Base-by-base conservation (phyloP, 2,888 invertebrate species). In the Papilio elwesi region DNA sequence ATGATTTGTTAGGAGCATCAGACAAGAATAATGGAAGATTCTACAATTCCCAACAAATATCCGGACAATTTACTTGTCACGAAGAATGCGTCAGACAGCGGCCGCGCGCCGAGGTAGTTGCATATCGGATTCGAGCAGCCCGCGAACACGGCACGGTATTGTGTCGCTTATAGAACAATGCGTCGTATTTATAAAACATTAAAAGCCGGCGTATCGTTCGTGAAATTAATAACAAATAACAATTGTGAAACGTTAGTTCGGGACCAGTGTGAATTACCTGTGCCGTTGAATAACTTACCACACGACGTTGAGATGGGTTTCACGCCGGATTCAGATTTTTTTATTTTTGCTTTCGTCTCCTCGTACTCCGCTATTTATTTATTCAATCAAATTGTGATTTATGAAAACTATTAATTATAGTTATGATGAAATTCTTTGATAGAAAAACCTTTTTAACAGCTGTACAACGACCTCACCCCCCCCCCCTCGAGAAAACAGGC, bases 171-270 rank as follows among this genome's bases (percentile, higher is more conserved):
- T 88, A 88, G 92, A 93, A 93, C 93, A 93, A 93, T 93, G 92
- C 91, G 83, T 88, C 90, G 89, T 93, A 92, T 93, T 93, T 93
- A 93, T 92, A 93, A 93, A 93, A 93, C 93, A 93, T 91, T 93
- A 90, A 91, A 90, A 91, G 89, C 90, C 89, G 88, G 88, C 91
- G 91, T 93, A 93, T 92, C 93, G 93, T 89, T 92, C 92, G 89
- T 90, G 93, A 93, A 93, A 93, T 93, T 93, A 93, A 93, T 93
- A 93, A 93, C 93, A 93, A 93, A 93, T 93, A 93, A 93, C 93
- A 93, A 92, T 92, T 89, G 91, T 91, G 93, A 89, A 92, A 92
- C 92, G 90, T 90, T 91, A 90, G 90, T 91, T 91, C 90, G 90
- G 90, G 87, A 88, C 88, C 90, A 85, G 87, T 88, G 91, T 87